Base-by-base conservation (phyloP, 2,888 invertebrate species). In the Drosophila nigricruria region DNA sequence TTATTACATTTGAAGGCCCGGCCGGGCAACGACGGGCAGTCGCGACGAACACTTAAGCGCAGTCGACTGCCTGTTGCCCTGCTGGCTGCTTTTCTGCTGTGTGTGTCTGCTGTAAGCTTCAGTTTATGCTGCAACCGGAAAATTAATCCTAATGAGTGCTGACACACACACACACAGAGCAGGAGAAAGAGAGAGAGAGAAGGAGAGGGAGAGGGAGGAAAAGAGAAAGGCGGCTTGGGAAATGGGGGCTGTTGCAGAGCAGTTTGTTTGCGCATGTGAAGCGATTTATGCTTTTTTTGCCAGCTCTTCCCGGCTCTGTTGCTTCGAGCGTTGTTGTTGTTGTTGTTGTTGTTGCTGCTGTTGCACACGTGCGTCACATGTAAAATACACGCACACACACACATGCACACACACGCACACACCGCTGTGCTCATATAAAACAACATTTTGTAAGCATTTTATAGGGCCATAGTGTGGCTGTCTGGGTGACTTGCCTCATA, bases 121-220 rank as follows among this genome's bases (percentile, higher is more conserved):
- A 79, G 89, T 89, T 75, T 83, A 79, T 82, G 79, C 82, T 84
- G 81, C 84, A 87, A 90, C 86, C 88, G 88, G 85, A 88, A 90
- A 90, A 85, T 84, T 90, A 82, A 89, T 85, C 86, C 84, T 90
- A 90, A 88, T 88, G 88, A 88, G 83, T 87, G 79, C 81, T 81
- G 82, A 78, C 84, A 78, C 79, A 87, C 80, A 80, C 76, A 82
- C 62, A 66, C 65, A 68, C 50, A 70, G 32, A 76, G n/a, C n/a
- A n/a, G n/a, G 45, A 61, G 32, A 70, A 9, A 58, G 10, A 42
- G 14, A 40, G 2, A 23, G 27, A 32, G 12, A 58, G 57, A 30
- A 66, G 32, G 42, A 20, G 43, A 45, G 6, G 25, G 20, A 10
- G 32, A 9, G 12, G 34, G 53, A 18, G 18, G 1, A 1, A 12